These are phyloP conservation scores for Cacoxenus indagator DNA, from an alignment of 2,888 invertebrate genomes.

Conservation along the genomic window DNA sequence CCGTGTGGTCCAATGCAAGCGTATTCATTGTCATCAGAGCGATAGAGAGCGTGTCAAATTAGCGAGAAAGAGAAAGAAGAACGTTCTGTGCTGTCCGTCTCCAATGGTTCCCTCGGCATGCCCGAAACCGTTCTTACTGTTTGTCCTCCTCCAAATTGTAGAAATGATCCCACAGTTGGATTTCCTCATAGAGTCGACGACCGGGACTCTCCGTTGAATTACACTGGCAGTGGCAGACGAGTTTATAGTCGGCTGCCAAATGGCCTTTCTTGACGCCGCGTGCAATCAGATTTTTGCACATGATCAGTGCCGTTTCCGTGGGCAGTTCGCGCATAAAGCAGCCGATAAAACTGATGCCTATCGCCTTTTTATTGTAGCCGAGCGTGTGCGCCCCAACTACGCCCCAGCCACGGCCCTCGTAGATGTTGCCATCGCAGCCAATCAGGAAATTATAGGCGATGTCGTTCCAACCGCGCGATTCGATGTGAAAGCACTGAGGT, in stretches of 20 bases:
- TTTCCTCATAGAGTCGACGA: conserved; percentile 71
- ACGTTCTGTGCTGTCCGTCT: neutral
- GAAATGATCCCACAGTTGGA: conserved; percentile 74
- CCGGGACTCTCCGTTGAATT: conserved; percentile 73
- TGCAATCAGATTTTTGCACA: conserved; percentile 71
- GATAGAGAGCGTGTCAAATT: too few relatives aligned
- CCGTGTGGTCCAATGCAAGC: too few relatives aligned
- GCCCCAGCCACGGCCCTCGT: conserved; percentile 75
- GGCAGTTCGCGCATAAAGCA: conserved; percentile 72
- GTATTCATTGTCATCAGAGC: too few relatives aligned
- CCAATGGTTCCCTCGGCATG: neutral
- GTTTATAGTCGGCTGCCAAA: conserved; percentile 71
- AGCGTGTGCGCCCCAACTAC: conserved; percentile 73
- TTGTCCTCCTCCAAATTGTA: conserved; percentile 47
- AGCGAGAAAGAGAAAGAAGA: neutral
- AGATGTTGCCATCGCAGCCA: conserved; percentile 74
- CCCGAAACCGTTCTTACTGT: neutral
- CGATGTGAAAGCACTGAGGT: conserved; percentile 72
- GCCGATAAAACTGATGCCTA: conserved; percentile 74
- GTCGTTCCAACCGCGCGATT: conserved; percentile 72
- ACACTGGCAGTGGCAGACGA: conserved; percentile 74
- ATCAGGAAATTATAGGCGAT: conserved; percentile 74
- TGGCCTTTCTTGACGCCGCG: conserved; percentile 72
- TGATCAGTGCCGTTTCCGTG: conserved; percentile 67
- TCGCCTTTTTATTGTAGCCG: conserved; percentile 72